These are phyloP conservation scores for Lichenostomus cassidix DNA, from an alignment of 2,113 vertebrate genomes.

Conservation along the genomic window DNA sequence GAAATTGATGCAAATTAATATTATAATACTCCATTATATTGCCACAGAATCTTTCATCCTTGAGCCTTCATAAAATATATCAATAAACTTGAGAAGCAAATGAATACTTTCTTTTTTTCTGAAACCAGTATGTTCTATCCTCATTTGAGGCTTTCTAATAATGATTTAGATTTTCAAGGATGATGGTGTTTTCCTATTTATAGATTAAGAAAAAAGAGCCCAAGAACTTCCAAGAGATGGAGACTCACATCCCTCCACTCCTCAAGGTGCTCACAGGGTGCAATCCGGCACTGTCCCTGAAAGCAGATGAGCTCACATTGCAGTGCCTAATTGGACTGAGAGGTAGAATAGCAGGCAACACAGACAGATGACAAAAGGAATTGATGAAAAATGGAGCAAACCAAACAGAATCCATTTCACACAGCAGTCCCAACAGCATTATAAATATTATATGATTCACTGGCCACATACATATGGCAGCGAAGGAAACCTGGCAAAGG, in stretches of 20 bases:
- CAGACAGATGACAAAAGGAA: not conserved
- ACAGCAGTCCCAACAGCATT: not conserved
- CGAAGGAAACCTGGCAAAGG: not conserved
- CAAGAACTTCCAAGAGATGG: not conserved
- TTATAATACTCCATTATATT: constrained; percentile 15
- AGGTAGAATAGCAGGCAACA: not conserved
- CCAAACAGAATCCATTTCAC: not conserved
- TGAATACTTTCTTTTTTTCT: not conserved
- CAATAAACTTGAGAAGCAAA: not conserved
- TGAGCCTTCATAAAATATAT: not conserved
- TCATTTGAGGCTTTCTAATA: not conserved
- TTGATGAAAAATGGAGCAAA: not conserved
- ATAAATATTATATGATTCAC: not conserved
- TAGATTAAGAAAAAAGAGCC: not conserved
- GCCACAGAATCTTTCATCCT: not conserved
- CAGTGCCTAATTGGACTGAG: not conserved
- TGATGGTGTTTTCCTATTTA: not conserved
- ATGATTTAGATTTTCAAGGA: not conserved
- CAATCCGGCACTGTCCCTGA: not conserved
- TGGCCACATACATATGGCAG: not conserved
- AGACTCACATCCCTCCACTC: not conserved
- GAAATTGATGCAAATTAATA: constrained; percentile 53
- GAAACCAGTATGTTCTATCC: not conserved
- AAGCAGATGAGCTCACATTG: not conserved
- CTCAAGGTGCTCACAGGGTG: not conserved